Percentiles rank a stretch among this genome's conserved stretches.
Conservation (phyloP, 2,888 invertebrate species). For the Sinhomidia bicolor region DNA sequence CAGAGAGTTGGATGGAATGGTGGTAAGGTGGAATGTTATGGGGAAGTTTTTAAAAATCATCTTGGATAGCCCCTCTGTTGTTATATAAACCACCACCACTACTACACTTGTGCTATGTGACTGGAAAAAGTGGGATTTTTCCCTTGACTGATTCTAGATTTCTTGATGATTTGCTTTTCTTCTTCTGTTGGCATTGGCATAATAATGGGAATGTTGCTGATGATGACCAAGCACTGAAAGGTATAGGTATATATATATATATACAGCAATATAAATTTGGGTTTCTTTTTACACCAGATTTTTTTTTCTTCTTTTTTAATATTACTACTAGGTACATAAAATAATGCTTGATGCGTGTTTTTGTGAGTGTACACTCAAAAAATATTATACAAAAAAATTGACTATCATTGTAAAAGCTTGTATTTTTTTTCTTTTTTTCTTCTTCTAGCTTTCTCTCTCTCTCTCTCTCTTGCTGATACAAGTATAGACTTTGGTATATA, state of each 20-base stretch:
- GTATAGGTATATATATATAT: too few relatives aligned
- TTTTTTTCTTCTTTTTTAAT: not conserved
- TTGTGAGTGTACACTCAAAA: not conserved
- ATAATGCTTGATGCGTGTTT: not conserved
- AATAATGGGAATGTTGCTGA: not conserved
- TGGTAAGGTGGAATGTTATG: too few relatives aligned
- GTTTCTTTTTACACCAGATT: not conserved
- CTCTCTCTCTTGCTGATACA: not conserved
- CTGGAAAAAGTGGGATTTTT: slow-evolving; percentile 29
- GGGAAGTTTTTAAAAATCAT: too few relatives aligned
- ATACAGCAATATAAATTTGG: not conserved
- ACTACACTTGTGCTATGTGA: not conserved
- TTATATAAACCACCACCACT: too few relatives aligned
- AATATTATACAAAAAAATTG: not conserved
- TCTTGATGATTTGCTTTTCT: not conserved
- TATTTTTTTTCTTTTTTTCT: not conserved
- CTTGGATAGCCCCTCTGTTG: not conserved
- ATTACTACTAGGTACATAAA: not conserved
- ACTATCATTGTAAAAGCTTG: not conserved
- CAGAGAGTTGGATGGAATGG: too few relatives aligned
- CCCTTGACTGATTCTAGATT: slow-evolving; percentile 13
- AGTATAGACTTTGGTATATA: not conserved
- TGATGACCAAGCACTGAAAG: not conserved
- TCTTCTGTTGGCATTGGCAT: not conserved
- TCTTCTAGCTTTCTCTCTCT: not conserved